Evolutionary conservation across 2,797 vertebrate genomes (phyloP), one percentile per base, ranked within the genome.

Genomic region (Fratercula arctica): DNA sequence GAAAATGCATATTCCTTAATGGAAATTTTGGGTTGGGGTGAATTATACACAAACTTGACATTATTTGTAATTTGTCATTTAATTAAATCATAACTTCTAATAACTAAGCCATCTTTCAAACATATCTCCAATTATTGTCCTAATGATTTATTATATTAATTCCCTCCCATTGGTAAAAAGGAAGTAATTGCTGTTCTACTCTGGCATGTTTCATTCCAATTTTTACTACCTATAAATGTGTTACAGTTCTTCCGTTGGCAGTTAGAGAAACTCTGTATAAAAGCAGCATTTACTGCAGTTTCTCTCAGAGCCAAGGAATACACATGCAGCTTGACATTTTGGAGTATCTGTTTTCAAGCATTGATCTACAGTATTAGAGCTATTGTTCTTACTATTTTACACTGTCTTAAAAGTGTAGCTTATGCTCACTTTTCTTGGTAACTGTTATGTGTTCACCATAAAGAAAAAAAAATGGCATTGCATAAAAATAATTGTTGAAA

Each of bases 281-380:
- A 98, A 96, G 96, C 92, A 88, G 82, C 87, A 96, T 97, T 98
- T 97, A 97, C 80, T 96, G 87, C 89, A 91, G 91, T 78, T 93
- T 95, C 89, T 84, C 85, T 95, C 85, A 93, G 90, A 97, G 97
- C 97, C 97, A 98, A 98, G 92, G 84, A 97, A 97, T 87, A 98
- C 94, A 97, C 93, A 86, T 29, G 86, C 68, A 96, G 61, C 83
- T 97, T 97, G 97, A 97, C 90, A 96, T 96, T 95, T 89, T 95
- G 94, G 79, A 95, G 85, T 96, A 96, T 95, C 85, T 96, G 82
- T 97, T 97, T 97, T 95, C 97, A 94, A 89, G 91, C 92, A 96
- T 9, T 96, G 92, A 96, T 93, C 96, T 96, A 87, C 74, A 93
- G 91, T 67, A 97, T 88, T 97, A 96, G 67, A 98, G 79, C 85